phyloP scores from a whole-genome alignment of 2,113 vertebrate species.

The Todiramphus chloris region DNA sequence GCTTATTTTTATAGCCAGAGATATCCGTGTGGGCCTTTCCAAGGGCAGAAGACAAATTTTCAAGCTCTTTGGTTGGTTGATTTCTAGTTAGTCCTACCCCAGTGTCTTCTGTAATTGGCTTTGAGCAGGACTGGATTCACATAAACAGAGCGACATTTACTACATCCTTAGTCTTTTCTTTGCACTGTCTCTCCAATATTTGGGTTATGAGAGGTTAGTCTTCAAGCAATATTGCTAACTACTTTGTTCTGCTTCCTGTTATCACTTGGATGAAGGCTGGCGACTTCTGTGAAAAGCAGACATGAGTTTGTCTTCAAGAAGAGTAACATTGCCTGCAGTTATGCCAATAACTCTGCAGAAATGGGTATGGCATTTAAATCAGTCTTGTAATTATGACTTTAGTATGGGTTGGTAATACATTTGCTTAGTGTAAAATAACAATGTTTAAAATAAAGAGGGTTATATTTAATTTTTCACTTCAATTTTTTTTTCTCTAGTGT shows the following conservation, averaged over 20 bases:
- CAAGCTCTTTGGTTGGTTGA: slow-evolving; percentile 72
- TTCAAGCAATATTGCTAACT: slow-evolving; percentile 17
- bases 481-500: not conserved
- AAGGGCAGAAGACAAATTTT: slow-evolving; percentile 90
- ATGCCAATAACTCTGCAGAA: slow-evolving; percentile 88
- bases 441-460: not conserved
- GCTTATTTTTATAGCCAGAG: slow-evolving; percentile 75
- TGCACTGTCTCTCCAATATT: not conserved
- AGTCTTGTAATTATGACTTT: not conserved
- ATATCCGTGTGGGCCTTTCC: slow-evolving; percentile 74
- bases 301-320: slow-evolving; percentile 91
- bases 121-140: slow-evolving; percentile 64
- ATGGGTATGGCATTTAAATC: slow-evolving; percentile 80
- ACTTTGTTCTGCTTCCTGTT: slow-evolving; percentile 55
- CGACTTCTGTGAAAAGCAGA: slow-evolving; percentile 62
- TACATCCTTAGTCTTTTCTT: slow-evolving; percentile 51
- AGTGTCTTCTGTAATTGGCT: slow-evolving; percentile 76
- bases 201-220: slow-evolving; percentile 31
- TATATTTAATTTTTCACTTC: not conserved
- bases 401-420: not conserved
- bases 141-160: slow-evolving; percentile 64
- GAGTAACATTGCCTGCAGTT: slow-evolving; percentile 89
- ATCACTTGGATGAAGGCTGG: slow-evolving; percentile 50
- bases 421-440: not conserved
- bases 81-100: slow-evolving; percentile 72